phyloP scores from a whole-genome alignment of 1,140 invertebrate genomes.

The Parapsyche elsis region DNA sequence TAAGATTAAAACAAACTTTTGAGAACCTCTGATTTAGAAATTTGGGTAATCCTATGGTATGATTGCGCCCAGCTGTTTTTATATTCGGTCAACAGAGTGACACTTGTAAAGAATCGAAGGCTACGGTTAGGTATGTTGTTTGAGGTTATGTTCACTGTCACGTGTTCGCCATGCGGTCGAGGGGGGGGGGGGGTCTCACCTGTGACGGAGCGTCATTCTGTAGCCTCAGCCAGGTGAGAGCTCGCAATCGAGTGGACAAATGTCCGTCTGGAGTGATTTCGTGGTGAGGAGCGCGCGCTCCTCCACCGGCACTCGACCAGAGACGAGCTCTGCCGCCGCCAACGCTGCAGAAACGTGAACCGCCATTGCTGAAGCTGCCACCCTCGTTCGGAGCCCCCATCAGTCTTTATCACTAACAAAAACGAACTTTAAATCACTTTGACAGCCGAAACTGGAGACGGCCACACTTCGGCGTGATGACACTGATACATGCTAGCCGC shows the following conservation, averaged over 20 bases:
- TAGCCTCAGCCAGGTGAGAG: constrained; percentile 23
- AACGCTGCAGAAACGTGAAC: constrained; percentile 4
- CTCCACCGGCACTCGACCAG: not conserved
- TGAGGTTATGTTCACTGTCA: constrained; percentile 56
- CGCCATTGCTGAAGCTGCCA: constrained; percentile 4
- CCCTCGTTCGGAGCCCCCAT: not conserved
- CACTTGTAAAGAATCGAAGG: not conserved
- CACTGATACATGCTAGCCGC: too few species aligned
- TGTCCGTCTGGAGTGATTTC: constrained; percentile 12
- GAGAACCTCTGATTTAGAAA: too few species aligned
- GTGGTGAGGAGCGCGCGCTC: not conserved
- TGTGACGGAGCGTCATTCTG: not conserved
- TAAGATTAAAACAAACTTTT: too few species aligned
- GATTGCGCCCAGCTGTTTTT: not conserved
- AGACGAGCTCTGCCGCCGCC: not conserved
- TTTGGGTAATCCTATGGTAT: not conserved
- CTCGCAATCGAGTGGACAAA: not conserved
- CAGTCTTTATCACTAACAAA: not conserved
- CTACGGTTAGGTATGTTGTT: not conserved
- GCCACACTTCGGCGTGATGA: too few species aligned
- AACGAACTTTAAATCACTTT: not conserved
- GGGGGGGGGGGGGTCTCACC: not conserved
- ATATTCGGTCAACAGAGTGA: not conserved
- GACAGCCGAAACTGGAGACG: not conserved
- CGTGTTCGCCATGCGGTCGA: constrained; percentile 48